These are phyloP conservation scores for Congeria kusceri DNA, from an alignment of 2,888 invertebrate species.

Conservation along the genomic window DNA sequence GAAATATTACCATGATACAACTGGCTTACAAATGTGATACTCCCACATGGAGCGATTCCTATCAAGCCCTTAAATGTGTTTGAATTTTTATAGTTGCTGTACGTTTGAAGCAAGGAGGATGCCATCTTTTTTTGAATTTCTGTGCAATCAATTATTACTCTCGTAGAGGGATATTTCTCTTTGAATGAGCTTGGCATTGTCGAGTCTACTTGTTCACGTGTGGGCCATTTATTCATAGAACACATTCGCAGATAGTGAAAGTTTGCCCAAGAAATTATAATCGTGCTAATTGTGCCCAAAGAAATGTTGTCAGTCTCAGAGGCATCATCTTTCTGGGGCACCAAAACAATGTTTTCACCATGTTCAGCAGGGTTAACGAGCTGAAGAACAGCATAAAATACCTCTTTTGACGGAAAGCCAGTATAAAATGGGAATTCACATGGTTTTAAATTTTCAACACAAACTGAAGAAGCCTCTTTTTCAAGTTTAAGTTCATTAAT, in stretches of 20 bases:
- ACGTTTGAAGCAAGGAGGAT: constrained; percentile 32
- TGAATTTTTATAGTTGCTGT: constrained; percentile 38
- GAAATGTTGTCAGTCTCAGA: constrained; percentile 19
- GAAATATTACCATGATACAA: constrained; percentile 35
- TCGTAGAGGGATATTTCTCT: constrained; percentile 41
- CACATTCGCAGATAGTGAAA: constrained; percentile 30
- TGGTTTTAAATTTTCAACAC: constrained; percentile 11
- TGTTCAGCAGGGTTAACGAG: constrained; percentile 17
- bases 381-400: constrained; percentile 20
- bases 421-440: constrained; percentile 7
- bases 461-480: not conserved
- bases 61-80: constrained; percentile 36
- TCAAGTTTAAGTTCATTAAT: constrained; percentile 9
- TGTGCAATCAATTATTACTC: constrained; percentile 50
- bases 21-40: constrained; percentile 34
- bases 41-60: constrained; percentile 28
- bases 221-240: constrained; percentile 37
- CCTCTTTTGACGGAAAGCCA: constrained; percentile 18
- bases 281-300: constrained; percentile 23
- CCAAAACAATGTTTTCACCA: constrained; percentile 20
- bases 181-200: constrained; percentile 44
- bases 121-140: constrained; percentile 47
- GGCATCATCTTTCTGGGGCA: constrained; percentile 7
- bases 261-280: constrained; percentile 38
- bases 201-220: constrained; percentile 22